Conservation (phyloP, 2,113 vertebrate genomes). For the Bucco capensis region DNA sequence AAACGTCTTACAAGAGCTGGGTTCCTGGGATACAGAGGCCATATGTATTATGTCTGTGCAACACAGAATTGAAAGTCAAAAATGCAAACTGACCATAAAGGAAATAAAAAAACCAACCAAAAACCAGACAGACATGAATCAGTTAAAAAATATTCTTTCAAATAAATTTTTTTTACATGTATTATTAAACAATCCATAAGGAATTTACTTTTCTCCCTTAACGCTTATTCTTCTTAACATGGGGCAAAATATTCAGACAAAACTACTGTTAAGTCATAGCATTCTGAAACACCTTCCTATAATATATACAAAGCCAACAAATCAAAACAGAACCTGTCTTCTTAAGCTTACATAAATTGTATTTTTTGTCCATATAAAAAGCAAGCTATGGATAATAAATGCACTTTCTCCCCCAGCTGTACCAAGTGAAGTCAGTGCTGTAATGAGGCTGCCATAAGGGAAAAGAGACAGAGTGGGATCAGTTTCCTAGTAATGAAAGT, state of each 20-base stretch:
- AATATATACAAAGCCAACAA: not conserved
- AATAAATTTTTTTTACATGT: not conserved
- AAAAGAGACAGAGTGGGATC: not conserved
- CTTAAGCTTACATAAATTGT: not conserved
- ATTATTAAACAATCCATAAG: not conserved
- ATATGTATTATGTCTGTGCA: not conserved
- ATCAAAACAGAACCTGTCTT: not conserved
- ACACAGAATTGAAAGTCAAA: not conserved
- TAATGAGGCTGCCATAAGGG: not conserved
- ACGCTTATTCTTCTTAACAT: not conserved
- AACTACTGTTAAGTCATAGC: not conserved
- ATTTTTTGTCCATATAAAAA: not conserved
- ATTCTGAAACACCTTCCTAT: not conserved
- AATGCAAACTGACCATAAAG: not conserved
- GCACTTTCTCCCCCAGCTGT: not conserved
- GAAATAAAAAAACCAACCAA: not conserved
- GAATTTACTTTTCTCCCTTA: not conserved
- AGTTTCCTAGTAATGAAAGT: not conserved
- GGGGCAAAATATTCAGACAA: not conserved
- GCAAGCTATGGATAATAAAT: not conserved
- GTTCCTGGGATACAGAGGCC: not conserved
- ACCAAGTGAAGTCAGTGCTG: not conserved
- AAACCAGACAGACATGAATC: not conserved
- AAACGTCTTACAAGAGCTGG: not conserved
- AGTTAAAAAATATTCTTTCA: conserved; percentile 23